Conservation (phyloP, 1,140 invertebrate species). For the Goniozus legneri region DNA sequence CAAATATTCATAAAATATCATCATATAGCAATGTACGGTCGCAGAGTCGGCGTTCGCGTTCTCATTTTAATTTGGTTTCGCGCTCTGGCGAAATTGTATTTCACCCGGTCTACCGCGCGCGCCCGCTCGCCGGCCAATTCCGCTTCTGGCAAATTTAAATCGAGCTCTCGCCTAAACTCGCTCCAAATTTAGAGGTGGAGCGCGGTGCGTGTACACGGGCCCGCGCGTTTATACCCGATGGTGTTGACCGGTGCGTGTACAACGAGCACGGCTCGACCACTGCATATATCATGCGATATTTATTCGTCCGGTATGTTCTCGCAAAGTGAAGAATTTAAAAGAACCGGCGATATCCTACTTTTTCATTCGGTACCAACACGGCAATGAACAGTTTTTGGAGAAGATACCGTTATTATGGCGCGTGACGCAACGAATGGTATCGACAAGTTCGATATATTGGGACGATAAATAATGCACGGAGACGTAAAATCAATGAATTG, state of each 20-base stretch:
- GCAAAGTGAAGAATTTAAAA: slow-evolving; percentile 26
- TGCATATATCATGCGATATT: slow-evolving; percentile 32
- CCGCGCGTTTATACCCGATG: too few species aligned
- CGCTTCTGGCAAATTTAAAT: slow-evolving; percentile 38
- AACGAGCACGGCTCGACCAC: slow-evolving; percentile 3
- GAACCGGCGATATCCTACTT: slow-evolving; percentile 12
- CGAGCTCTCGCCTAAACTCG: slow-evolving; percentile 26
- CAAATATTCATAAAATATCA: slow-evolving; percentile 16
- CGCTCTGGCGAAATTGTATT: slow-evolving; percentile 38
- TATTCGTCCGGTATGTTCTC: slow-evolving; percentile 26
- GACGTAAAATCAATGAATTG: slow-evolving; percentile 46
- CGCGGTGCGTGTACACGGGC: slow-evolving; percentile 16
- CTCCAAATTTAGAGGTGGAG: slow-evolving; percentile 38
- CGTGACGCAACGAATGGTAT: slow-evolving; percentile 46
- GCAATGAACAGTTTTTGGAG: slow-evolving; percentile 30
- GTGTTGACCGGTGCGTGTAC: too few species aligned
- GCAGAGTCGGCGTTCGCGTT: not conserved
- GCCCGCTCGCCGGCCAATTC: slow-evolving; percentile 41
- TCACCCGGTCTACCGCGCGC: too few species aligned
- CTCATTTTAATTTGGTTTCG: slow-evolving; percentile 39
- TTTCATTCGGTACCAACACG: slow-evolving; percentile 8
- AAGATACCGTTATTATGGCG: slow-evolving; percentile 44
- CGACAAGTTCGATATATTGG: slow-evolving; percentile 44
- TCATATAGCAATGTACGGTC: not conserved
- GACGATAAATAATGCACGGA: slow-evolving; percentile 38